phyloP scores from a whole-genome alignment of 2,113 vertebrate genomes.

The Tonatia bakeri region DNA sequence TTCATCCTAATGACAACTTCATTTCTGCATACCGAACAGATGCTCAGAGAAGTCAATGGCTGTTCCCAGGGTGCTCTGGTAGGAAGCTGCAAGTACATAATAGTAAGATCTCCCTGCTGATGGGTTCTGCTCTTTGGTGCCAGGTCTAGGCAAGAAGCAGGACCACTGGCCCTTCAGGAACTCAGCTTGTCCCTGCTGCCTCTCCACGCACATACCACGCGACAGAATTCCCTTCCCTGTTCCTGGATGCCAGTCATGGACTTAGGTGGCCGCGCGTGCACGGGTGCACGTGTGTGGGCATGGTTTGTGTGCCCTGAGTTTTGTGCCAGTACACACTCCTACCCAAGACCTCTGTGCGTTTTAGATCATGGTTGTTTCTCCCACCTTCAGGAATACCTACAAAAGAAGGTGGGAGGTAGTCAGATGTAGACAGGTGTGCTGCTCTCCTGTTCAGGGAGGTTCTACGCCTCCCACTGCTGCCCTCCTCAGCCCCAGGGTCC shows the following conservation, averaged over 20 bases:
- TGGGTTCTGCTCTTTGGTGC: background rate
- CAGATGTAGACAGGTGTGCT: background rate
- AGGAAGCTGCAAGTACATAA: background rate
- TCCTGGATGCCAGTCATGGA: background rate
- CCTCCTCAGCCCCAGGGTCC: background rate
- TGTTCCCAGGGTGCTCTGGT: background rate
- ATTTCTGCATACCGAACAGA: background rate
- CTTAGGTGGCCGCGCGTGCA: background rate
- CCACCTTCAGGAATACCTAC: slow-evolving; percentile 67
- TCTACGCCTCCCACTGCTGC: background rate
- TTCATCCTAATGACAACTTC: background rate
- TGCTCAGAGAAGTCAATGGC: background rate
- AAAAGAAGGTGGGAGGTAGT: slow-evolving; percentile 29
- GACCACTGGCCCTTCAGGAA: background rate
- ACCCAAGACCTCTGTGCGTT: slow-evolving; percentile 42
- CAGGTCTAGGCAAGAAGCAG: background rate
- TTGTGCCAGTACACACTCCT: background rate
- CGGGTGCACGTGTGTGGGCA: background rate
- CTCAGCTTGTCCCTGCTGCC: background rate
- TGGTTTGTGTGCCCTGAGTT: slow-evolving; percentile 43
- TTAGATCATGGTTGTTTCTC: slow-evolving; percentile 34
- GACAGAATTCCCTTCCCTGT: background rate
- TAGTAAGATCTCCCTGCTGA: background rate
- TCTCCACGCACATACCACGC: background rate
- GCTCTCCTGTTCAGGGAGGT: background rate